Base-by-base conservation (phyloP, 2,888 invertebrate genomes). In the Apamea monoglypha region DNA sequence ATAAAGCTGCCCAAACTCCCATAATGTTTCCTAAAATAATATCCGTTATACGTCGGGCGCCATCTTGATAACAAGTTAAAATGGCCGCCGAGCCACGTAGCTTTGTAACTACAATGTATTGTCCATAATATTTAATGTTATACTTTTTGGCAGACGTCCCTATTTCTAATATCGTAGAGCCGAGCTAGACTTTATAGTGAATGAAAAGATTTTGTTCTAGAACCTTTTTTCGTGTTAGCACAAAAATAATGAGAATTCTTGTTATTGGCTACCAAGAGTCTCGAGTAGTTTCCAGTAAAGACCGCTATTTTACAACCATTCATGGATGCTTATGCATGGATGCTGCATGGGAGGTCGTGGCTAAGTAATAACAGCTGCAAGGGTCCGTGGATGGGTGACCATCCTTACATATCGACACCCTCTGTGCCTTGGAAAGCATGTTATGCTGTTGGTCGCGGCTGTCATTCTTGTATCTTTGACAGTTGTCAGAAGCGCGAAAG, bases 91-190 rank as follows among this genome's bases (percentile, higher is more conserved):
- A 29, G 40, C 76, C 66, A 69, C 78, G 56, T 59, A 53, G 75
- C 80, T 76, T 84, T 84, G 86, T 80, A 68, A 79, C 87, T 63
- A 83, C 90, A 84, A 90, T 88, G 84, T 89, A 87, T 85, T 79
- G 75, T 79, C 79, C 86, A 84, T 85, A 83, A 85, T 82, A 90
- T 90, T 90, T 90, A 82, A 86, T 84, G 86, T 83, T 84, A 83
- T 83, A 82, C 77, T 84, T 86, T 90, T 88, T 85, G 87, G 82
- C 83, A 83, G 76, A 82, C 74, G 76, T 82, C 69, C 25, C 69
- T 74, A 61, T 78, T 78, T 68, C 73, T 84, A 83, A 85, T 84
- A 83, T 75, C 61, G 21, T 71, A 84, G 66, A 69, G 61, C 74
- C 50, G 53, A 66, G 64, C 71, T 85, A 76, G 56, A 67, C 61